Evolutionary conservation across 2,113 vertebrate genomes (phyloP), one percentile per base, ranked within the genome.

Genomic region (Arizona elegans): DNA sequence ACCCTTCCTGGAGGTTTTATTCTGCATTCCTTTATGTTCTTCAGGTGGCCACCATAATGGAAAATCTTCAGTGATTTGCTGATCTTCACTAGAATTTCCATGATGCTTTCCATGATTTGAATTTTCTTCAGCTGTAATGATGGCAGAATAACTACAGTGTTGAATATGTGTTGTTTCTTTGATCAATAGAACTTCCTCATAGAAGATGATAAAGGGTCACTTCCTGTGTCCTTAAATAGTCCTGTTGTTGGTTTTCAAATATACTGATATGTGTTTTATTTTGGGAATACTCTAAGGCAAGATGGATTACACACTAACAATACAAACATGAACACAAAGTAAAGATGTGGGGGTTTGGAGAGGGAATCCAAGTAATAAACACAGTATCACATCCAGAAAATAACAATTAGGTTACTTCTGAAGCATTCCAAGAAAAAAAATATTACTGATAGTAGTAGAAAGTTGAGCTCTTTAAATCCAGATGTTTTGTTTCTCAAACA

Each of bases 41-140:
- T 91, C 47, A 15, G 65, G 26, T 86, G 92, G 94, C 53, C 90
- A 93, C 89, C 91, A 94, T 58, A 89, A 58, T 62, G 87, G 55
- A 91, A 94, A 92, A 94, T 10, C 94, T 91, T 94, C 92, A 91
- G 56, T 29, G 52, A 93, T 29, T 8, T 47, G 47, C 3, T 85
- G 52, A 92, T 50, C 55, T 91, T n/a, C 91, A 23, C 58, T 88
- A 75, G 33, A n/a, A 58, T 90, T 75, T 89, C 91, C 92, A 95
- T 58, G 89, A 93, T 90, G 13, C 10, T 86, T 55, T 23, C 5
- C 21, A 50, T 70, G 47, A 55, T 50, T 58, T 33, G 70, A 56
- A 8, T 38, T 38, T 54, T 91, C 90, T 58, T 17, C 70, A 62
- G 56, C 87, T 91, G 26, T 91, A 88, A 91, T 56, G 94, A 94